These are phyloP conservation scores for Nemapogon koenigi DNA, from an alignment of 2,888 invertebrate genomes.

Conservation along the genomic window DNA sequence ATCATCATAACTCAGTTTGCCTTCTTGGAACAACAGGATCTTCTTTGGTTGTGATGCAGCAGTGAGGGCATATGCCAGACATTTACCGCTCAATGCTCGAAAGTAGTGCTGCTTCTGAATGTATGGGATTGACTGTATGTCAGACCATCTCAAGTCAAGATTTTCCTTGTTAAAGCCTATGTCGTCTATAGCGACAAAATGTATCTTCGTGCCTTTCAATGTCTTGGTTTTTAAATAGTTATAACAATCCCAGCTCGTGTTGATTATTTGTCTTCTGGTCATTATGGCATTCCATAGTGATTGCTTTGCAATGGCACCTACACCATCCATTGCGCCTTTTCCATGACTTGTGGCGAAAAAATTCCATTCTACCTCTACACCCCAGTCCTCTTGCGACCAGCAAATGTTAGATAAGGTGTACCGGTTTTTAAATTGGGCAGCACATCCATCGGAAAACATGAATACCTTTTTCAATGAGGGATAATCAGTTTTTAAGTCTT, in stretches of 20 bases:
- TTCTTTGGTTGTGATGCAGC: too few relatives aligned
- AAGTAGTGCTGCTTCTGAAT: too few relatives aligned
- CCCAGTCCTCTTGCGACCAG: constrained; percentile 9
- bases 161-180: too few relatives aligned
- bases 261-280: constrained; percentile 6
- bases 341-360: constrained; percentile 14
- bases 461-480: constrained; percentile 7
- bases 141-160: too few relatives aligned
- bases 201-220: constrained; percentile 1
- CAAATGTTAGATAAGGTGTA: constrained; percentile 11
- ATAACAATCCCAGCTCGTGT: constrained; percentile 8
- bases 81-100: too few relatives aligned
- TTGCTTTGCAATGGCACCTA: constrained; percentile 11
- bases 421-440: constrained; percentile 14
- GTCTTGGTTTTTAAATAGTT: constrained; percentile 8
- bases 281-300: constrained; percentile 10
- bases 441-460: constrained; percentile 12
- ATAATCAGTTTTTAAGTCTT: constrained; percentile 9
- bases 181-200: not conserved
- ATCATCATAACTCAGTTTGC: too few relatives aligned
- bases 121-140: too few relatives aligned
- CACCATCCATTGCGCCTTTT: constrained; percentile 13
- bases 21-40: too few relatives aligned
- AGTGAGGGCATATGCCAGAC: too few relatives aligned
- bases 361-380: constrained; percentile 12